Evolutionary conservation across 1,140 invertebrate genomes (phyloP).

Genomic region (Mamestra configurata): DNA sequence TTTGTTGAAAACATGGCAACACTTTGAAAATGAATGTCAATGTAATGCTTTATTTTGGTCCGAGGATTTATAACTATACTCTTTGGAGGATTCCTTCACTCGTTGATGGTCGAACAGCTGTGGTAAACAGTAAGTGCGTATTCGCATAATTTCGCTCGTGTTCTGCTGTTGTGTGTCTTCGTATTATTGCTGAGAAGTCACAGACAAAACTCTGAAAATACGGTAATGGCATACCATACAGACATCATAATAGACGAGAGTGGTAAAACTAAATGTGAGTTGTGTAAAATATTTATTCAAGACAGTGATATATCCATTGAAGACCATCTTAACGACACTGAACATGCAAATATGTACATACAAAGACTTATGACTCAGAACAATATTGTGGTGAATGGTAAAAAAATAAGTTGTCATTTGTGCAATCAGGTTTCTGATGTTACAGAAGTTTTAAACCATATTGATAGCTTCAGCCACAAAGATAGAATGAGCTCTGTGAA

Average conservation of each 20-base stretch:
- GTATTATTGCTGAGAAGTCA: not conserved
- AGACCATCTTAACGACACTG: slow-evolving; percentile 53
- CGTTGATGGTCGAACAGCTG: too few species aligned
- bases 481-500: slow-evolving; percentile 51
- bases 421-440: slow-evolving; percentile 53
- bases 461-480: slow-evolving; percentile 54
- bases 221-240: slow-evolving; percentile 66
- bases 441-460: slow-evolving; percentile 53
- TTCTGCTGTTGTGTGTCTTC: not conserved
- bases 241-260: slow-evolving; percentile 58
- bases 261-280: slow-evolving; percentile 56
- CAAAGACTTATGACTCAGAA: slow-evolving; percentile 61
- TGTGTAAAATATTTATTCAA: slow-evolving; percentile 58
- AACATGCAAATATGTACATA: slow-evolving; percentile 57
- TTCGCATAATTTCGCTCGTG: not conserved
- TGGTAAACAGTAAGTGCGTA: too few species aligned
- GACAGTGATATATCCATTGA: slow-evolving; percentile 54
- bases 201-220: not conserved
- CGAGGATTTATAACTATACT: too few species aligned
- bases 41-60: too few species aligned
- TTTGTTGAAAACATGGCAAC: too few species aligned
- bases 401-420: slow-evolving; percentile 54
- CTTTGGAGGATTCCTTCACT: too few species aligned
- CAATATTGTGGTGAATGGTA: slow-evolving; percentile 51
- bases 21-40: too few species aligned